phyloP scores from a whole-genome alignment of 2,113 vertebrate species.

The Lasiurus borealis region DNA sequence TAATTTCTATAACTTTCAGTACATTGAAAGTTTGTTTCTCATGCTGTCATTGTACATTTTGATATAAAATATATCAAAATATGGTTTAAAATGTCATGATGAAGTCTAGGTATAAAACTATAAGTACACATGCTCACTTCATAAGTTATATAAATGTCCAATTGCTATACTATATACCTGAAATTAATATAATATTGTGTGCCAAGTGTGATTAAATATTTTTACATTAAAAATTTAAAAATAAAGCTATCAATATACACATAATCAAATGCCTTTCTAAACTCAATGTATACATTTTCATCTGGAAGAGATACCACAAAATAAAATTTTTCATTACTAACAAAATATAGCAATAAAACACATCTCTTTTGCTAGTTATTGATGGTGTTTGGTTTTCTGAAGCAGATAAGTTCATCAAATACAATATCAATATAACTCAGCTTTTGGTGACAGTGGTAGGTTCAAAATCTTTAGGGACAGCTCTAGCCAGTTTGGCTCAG shows the following conservation, averaged over 20 bases:
- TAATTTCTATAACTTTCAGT: background rate
- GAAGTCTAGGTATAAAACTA: background rate
- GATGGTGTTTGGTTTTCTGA: background rate
- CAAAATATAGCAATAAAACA: background rate
- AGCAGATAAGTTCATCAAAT: background rate
- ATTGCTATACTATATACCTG: background rate
- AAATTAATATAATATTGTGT: background rate
- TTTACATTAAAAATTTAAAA: background rate
- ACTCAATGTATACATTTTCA: background rate
- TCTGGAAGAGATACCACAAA: background rate
- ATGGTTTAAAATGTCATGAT: background rate
- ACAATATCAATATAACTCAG: background rate
- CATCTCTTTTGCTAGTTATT: background rate
- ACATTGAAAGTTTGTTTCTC: background rate
- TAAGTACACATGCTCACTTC: background rate
- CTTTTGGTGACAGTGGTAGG: background rate
- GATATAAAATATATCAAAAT: background rate
- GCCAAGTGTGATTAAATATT: background rate
- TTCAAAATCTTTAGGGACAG: background rate
- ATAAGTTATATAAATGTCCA: background rate
- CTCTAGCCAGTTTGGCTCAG: background rate
- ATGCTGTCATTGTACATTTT: background rate
- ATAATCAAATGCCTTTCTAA: background rate
- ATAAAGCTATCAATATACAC: background rate
- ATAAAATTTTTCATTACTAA: background rate